Percentiles rank a stretch among this genome's conserved stretches.
phyloP scores from a whole-genome alignment of 2,797 vertebrate genomes.

The Phataginus tetradactyla region DNA sequence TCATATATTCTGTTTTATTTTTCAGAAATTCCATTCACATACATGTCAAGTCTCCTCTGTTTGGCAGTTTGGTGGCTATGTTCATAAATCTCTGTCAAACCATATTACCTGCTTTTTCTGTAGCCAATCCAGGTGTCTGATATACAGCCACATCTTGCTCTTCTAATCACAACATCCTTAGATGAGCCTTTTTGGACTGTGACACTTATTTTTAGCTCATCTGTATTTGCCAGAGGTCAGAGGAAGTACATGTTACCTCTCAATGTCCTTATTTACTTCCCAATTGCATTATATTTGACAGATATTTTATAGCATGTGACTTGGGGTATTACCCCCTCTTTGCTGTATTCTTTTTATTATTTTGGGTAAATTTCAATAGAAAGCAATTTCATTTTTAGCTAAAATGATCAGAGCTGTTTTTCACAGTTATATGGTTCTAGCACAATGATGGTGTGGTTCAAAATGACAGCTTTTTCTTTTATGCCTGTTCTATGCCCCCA shows the following conservation, averaged over 20 bases:
- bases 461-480: neutral
- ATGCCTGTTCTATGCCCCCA: neutral
- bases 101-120: neutral
- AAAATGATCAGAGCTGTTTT: constrained; percentile 15
- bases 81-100: neutral
- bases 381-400: neutral
- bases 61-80: neutral
- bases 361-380: constrained; percentile 17
- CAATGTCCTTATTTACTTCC: neutral
- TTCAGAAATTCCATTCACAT: neutral
- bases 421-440: neutral
- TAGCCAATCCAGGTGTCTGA: neutral
- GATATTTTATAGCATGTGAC: neutral
- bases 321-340: neutral
- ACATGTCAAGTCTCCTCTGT: neutral
- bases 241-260: neutral
- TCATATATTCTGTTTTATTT: neutral
- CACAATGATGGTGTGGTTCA: neutral
- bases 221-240: neutral
- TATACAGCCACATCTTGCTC: neutral
- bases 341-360: neutral
- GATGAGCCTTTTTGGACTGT: neutral
- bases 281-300: neutral
- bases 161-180: neutral
- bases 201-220: neutral